phyloP scores from a whole-genome alignment of 2,888 invertebrate species.

The Prosopocoilus inquinatus region DNA sequence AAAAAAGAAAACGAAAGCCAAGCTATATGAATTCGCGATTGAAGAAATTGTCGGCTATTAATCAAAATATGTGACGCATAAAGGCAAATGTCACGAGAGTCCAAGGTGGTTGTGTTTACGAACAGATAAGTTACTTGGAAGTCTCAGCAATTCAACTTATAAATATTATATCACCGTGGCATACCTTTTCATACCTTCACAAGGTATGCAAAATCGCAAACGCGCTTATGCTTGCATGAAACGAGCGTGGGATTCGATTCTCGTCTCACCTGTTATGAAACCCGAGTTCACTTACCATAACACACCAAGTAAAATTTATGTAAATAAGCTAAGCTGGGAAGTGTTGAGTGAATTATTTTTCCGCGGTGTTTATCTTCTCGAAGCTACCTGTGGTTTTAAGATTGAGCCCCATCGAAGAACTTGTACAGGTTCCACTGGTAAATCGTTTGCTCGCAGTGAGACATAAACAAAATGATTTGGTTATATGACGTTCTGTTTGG shows the following conservation, averaged over 20 bases:
- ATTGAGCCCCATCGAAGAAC: background rate
- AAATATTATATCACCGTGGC: slow-evolving; percentile 14
- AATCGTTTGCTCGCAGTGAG: no score
- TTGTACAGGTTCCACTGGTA: background rate
- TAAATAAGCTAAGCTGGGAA: slow-evolving; percentile 14
- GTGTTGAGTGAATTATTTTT: slow-evolving; percentile 14
- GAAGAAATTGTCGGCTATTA: slow-evolving; percentile 1
- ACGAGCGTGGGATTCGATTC: slow-evolving; percentile 6
- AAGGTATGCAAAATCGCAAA: slow-evolving; percentile 20
- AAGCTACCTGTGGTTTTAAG: slow-evolving; percentile 15
- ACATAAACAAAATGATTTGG: no score
- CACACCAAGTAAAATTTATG: background rate
- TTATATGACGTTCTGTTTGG: no score
- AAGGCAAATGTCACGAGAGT: slow-evolving; percentile 19
- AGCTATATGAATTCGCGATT: background rate
- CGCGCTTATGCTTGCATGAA: slow-evolving; percentile 8
- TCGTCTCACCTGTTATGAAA: slow-evolving; percentile 11
- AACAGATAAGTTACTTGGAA: slow-evolving; percentile 17
- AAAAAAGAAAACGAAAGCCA: no score
- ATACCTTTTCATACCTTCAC: slow-evolving; percentile 15
- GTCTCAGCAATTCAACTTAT: slow-evolving; percentile 18
- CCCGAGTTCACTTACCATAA: background rate
- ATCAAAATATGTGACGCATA: slow-evolving; percentile 4
- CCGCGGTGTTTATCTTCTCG: slow-evolving; percentile 12
- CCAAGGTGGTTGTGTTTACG: slow-evolving; percentile 23